Percentiles rank a stretch among this genome's conserved stretches.
These are phyloP conservation scores for Epinephelus coioides DNA, from an alignment of 2,797 vertebrate genomes.

Conservation along the genomic window DNA sequence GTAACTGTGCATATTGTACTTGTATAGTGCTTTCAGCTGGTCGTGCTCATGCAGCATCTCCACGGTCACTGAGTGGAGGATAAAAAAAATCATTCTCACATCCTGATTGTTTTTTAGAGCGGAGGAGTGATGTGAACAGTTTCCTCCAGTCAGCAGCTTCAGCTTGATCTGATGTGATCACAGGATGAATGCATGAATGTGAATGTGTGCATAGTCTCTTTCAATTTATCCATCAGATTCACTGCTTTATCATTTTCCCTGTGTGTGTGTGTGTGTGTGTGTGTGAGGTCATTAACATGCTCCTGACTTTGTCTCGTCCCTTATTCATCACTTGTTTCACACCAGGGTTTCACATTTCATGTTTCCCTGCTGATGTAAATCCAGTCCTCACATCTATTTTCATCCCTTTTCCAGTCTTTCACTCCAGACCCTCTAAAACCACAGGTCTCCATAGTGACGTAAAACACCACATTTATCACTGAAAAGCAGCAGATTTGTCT, in stretches of 20 bases:
- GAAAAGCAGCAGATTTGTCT: neutral
- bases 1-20: neutral
- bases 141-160: slow-evolving; percentile 2
- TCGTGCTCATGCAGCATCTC: neutral
- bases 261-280: no score
- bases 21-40: neutral
- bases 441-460: slow-evolving; percentile 39
- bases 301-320: neutral
- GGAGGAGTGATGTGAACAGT: neutral
- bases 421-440: neutral
- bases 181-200: neutral
- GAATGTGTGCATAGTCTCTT: neutral
- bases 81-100: neutral
- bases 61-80: neutral
- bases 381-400: slow-evolving; percentile 28
- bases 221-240: neutral
- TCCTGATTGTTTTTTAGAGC: neutral
- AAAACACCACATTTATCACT: neutral
- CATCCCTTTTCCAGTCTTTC: slow-evolving; percentile 18
- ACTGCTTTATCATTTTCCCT: neutral
- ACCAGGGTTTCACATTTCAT: neutral
- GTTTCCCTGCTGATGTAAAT: slow-evolving; percentile 19
- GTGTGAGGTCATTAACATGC: neutral
- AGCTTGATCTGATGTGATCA: neutral
- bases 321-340: neutral